A percentile compares a stretch with the other conserved stretches of the same genome.
Conservation (phyloP, 2,888 invertebrate genomes). For the Hydraecia micacea region DNA sequence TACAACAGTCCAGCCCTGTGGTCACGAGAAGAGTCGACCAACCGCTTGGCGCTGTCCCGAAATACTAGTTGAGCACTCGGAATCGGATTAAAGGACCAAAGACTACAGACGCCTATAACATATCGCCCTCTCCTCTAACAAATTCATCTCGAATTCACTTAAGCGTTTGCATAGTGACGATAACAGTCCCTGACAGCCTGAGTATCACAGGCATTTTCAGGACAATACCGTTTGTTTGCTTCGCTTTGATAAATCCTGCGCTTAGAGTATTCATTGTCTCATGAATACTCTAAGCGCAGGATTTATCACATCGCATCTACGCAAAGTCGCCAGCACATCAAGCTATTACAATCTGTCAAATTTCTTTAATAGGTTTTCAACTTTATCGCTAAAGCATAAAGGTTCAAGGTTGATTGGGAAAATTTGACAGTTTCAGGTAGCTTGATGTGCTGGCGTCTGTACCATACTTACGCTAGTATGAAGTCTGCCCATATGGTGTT, state of each 20-base stretch:
- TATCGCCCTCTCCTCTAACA: not conserved
- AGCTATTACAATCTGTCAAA: no score
- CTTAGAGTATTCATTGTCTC: constrained; percentile 26
- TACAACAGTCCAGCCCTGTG: not conserved
- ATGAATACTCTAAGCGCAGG: no score
- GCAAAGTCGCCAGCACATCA: no score
- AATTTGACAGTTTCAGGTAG: no score
- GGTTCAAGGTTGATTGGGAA: no score
- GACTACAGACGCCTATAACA: not conserved
- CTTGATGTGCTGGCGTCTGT: no score
- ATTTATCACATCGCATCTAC: no score
- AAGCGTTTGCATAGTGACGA: constrained; percentile 25
- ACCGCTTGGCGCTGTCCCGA: not conserved
- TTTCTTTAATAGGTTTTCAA: no score
- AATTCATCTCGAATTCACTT: constrained; percentile 22
- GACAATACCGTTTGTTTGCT: constrained; percentile 39
- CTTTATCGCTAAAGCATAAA: no score
- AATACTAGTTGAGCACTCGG: not conserved
- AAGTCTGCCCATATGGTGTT: not conserved
- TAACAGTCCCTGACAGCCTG: constrained; percentile 17
- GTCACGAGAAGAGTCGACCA: not conserved
- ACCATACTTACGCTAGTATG: not conserved
- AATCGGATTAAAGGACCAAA: not conserved
- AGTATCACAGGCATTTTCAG: not conserved
- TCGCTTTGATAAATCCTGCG: constrained; percentile 12